phyloP scores from a whole-genome alignment of 2,888 invertebrate species.

The Dasysyrphus tricinctus region DNA sequence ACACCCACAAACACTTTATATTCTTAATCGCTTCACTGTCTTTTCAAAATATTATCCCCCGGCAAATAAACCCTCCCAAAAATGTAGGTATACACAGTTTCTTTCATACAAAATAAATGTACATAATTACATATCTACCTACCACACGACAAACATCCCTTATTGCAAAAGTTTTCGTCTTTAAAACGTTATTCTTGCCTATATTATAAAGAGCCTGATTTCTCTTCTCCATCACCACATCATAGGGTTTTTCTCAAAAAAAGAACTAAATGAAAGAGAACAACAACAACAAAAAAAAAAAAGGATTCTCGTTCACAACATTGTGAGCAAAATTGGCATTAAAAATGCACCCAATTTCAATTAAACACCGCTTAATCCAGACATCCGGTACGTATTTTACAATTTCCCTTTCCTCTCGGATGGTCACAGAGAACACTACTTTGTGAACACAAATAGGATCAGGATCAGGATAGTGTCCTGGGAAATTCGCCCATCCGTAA shows the following conservation, averaged over 20 bases:
- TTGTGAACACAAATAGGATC: conserved; percentile 54
- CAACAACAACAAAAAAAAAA: conserved; percentile 17
- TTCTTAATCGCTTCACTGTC: conserved; percentile 38
- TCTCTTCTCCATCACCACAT: not conserved
- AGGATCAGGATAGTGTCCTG: conserved; percentile 58
- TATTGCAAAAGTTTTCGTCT: conserved; percentile 21
- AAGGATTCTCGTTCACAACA: conserved; percentile 1
- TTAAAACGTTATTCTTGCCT: not conserved
- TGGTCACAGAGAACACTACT: conserved; percentile 39
- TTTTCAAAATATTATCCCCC: conserved; percentile 39
- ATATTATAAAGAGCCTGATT: not conserved
- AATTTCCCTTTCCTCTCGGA: conserved; percentile 56
- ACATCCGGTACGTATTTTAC: conserved; percentile 67
- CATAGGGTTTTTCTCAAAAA: not conserved
- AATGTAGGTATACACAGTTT: conserved; percentile 10
- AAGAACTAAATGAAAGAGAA: not conserved
- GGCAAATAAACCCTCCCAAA: conserved; percentile 24
- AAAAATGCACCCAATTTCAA: conserved; percentile 73
- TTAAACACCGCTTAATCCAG: conserved; percentile 69
- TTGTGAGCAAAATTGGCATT: conserved; percentile 48
- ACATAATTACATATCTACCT: not conserved
- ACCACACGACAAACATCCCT: conserved; percentile 20
- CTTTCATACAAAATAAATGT: not conserved
- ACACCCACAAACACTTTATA: conserved; percentile 1
- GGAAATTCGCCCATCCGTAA: conserved; percentile 53